These are phyloP conservation scores for Archaeoteleia sp. DNA, from an alignment of 2,888 invertebrate genomes.

Conservation along the genomic window DNA sequence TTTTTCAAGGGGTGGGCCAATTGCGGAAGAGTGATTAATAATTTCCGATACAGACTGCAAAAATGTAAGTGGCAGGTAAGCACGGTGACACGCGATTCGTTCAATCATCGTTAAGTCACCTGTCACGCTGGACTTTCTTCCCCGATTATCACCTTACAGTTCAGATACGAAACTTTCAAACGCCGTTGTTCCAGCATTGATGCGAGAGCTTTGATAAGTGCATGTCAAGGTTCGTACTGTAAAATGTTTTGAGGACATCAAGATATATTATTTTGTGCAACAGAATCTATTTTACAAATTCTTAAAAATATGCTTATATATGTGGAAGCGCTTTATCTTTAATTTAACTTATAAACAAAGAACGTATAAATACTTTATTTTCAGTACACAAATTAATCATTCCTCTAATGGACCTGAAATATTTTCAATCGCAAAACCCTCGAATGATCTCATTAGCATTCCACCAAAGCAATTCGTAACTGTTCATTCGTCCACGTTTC, in stretches of 20 bases:
- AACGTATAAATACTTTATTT: no score
- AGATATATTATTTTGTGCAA: constrained; percentile 24
- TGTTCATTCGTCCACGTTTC: no score
- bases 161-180: constrained; percentile 50
- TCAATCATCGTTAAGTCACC: constrained; percentile 63
- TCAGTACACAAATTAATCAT: no score
- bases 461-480: no score
- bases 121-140: constrained; percentile 48
- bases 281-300: no score
- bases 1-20: no score
- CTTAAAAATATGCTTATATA: no score
- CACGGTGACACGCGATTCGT: constrained; percentile 58
- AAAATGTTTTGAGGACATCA: constrained; percentile 26
- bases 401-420: no score
- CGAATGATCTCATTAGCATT: no score
- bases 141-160: constrained; percentile 41
- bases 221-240: constrained; percentile 44
- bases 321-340: no score
- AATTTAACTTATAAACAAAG: no score
- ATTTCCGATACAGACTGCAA: constrained; percentile 38
- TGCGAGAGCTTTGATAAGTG: constrained; percentile 44
- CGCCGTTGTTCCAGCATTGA: constrained; percentile 38
- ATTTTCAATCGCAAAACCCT: no score
- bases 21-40: constrained; percentile 30
- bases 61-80: constrained; percentile 37